Evolutionary conservation across 2,797 vertebrate species (phyloP).

Genomic region (Lepus townsendii): DNA sequence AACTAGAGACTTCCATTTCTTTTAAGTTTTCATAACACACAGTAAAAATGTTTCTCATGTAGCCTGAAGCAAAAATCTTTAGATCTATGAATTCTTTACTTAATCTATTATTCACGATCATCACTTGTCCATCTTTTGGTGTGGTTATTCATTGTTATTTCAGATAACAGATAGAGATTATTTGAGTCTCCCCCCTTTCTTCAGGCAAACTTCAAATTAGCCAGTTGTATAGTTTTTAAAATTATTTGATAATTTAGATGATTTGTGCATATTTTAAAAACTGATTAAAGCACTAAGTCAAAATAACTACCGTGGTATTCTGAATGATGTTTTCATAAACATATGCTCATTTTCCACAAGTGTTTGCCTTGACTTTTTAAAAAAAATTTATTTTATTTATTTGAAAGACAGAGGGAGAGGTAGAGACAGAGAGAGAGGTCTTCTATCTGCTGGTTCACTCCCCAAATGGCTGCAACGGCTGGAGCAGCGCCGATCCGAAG

Average conservation of each 20-base stretch:
- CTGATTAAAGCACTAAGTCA: neutral
- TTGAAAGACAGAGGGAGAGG: too few relatives aligned
- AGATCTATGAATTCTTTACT: neutral
- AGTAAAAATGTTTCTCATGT: neutral
- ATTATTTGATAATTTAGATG: neutral
- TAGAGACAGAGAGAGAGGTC: too few relatives aligned
- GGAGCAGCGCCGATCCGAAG: too few relatives aligned
- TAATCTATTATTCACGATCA: neutral
- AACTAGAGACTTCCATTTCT: neutral
- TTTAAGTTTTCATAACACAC: neutral
- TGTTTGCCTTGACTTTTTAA: neutral
- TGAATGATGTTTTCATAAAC: slow-evolving; percentile 33
- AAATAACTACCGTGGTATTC: neutral
- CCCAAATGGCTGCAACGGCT: too few relatives aligned
- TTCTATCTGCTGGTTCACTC: too few relatives aligned
- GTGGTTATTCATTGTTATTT: neutral
- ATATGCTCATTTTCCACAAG: neutral
- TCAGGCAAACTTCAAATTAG: slow-evolving; percentile 13
- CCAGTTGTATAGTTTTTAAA: neutral
- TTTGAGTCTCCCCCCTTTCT: neutral
- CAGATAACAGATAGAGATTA: neutral
- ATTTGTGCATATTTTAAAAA: slow-evolving; percentile 14
- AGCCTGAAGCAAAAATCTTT: neutral
- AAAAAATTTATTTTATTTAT: too few relatives aligned
- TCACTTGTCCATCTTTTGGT: neutral